Base-by-base conservation (phyloP, 2,888 invertebrate species). In the Drosophila limbata region DNA sequence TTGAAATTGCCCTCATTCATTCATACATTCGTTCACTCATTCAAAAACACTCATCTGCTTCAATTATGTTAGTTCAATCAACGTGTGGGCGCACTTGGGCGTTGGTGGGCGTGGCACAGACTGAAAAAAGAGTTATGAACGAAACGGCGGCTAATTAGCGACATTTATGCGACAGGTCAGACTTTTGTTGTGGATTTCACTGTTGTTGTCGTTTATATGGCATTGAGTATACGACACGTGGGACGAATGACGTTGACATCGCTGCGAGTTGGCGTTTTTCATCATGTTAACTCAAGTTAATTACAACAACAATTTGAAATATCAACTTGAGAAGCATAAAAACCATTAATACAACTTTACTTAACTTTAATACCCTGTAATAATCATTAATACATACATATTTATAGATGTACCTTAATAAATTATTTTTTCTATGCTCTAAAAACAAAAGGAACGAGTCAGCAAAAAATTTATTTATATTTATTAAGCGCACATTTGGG, bases 91-190 rank as follows among this genome's bases (percentile, higher is more conserved):
- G 51, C 17, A 35, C 19, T 13, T 50, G 48, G 37, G 57, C 40
- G 40, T 4, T 39, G 4, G 80, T 65, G 83, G 79, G 81, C 66
- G 79, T 73, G 74, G 61, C 44, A 50, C 19, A 40, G 15, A 42
- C 25, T 33, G 37, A 8, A 17, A 44, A 68, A 60, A 60, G 65
- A 69, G 63, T 45, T 72, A 55, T 66, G 61, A 57, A 60, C 48
- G 53, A 68, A 60, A 59, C 52, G 74, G 53, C 66, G 68, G 50
- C 84, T 82, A 87, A 87, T 82, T 82, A 87, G 81, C 81, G 39
- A 62, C 65, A 65, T 61, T 62, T 69, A 74, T 64, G 71, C 71
- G 71, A 62, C 73, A 65, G 70, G 60, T 77, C 67, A 50, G 25
- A 66, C 52, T 56, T 37, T 42, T 42, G 51, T 19, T 4, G 19